These are phyloP conservation scores for Synchiropus splendidus DNA, from an alignment of 2,113 vertebrate genomes.

Conservation along the genomic window DNA sequence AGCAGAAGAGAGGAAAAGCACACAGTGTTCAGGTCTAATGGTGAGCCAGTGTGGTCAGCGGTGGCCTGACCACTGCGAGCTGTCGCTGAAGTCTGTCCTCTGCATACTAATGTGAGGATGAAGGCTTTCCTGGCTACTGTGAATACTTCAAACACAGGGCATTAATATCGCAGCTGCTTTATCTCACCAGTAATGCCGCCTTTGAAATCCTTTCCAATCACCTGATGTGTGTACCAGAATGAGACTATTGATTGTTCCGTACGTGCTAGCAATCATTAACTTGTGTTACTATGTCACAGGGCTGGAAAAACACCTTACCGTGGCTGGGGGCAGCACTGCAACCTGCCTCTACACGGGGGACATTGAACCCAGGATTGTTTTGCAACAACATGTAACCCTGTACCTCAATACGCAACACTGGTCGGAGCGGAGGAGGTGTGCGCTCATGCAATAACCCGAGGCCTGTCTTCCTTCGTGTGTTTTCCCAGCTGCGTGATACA, in stretches of 20 bases:
- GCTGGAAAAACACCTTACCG: constrained; percentile 45
- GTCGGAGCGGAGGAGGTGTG: constrained; percentile 25
- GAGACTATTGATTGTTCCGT: constrained; percentile 10
- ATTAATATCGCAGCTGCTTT: too few relatives aligned
- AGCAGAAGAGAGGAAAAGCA: constrained; percentile 14
- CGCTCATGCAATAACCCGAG: constrained; percentile 25
- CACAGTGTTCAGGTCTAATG: constrained; percentile 41
- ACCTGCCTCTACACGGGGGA: constrained; percentile 18
- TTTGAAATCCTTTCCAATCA: constrained; percentile 21
- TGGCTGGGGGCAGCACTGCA: constrained; percentile 14
- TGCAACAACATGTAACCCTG: constrained; percentile 44
- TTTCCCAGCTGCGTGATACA: constrained; percentile 39
- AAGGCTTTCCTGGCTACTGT: constrained; percentile 1
- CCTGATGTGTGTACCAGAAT: constrained; percentile 1
- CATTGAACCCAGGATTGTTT: constrained; percentile 35
- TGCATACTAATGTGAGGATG: constrained; percentile 20
- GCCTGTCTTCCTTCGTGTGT: constrained; percentile 15
- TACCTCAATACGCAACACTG: constrained; percentile 20
- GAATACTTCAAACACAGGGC: constrained; percentile 5
- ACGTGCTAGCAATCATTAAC: constrained; percentile 47
- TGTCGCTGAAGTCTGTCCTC: constrained; percentile 17
- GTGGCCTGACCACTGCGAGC: constrained; percentile 22
- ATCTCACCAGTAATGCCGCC: too few relatives aligned
- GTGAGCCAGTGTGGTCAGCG: constrained; percentile 17
- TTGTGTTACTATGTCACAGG: constrained; percentile 6